phyloP scores from a whole-genome alignment of 1,140 invertebrate genomes.

The Plectrocnemia conspersa region DNA sequence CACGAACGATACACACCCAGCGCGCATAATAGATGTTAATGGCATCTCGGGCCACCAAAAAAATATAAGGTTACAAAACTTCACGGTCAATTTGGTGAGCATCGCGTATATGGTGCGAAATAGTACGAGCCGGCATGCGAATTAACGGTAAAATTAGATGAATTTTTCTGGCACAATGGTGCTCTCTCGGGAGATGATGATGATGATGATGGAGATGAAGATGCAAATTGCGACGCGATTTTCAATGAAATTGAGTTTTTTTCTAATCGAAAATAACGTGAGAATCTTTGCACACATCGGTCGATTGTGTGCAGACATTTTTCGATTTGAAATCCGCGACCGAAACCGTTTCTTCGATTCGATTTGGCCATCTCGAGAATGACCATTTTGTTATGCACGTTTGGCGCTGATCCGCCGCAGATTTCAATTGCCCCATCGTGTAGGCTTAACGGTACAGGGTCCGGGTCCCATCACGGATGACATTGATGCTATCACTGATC shows the following conservation, averaged over 20 bases:
- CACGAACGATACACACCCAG: background rate
- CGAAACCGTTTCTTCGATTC: no score
- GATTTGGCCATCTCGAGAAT: no score
- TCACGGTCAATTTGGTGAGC: slow-evolving; percentile 1
- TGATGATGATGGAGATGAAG: slow-evolving; percentile 1
- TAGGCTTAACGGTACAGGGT: slow-evolving; percentile 11
- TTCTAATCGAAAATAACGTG: no score
- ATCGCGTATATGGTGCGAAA: slow-evolving; percentile 1
- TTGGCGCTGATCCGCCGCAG: background rate
- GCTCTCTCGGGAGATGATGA: no score
- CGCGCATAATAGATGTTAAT: background rate
- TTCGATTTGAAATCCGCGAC: no score
- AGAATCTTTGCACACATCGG: no score
- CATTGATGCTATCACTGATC: slow-evolving; percentile 19
- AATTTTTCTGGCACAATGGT: slow-evolving; percentile 6
- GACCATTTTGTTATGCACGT: no score
- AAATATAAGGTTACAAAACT: background rate
- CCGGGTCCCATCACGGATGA: slow-evolving; percentile 16
- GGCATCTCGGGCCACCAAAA: background rate
- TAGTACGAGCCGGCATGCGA: slow-evolving; percentile 6
- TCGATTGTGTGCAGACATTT: no score
- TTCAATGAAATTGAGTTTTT: no score
- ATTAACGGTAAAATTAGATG: slow-evolving; percentile 5
- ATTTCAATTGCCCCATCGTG: slow-evolving; percentile 10
- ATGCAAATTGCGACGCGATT: slow-evolving; percentile 8